Percentiles rank a stretch among this genome's conserved stretches.
These are phyloP conservation scores for Tangara arthus DNA, from an alignment of 2,797 vertebrate species.

Conservation along the genomic window DNA sequence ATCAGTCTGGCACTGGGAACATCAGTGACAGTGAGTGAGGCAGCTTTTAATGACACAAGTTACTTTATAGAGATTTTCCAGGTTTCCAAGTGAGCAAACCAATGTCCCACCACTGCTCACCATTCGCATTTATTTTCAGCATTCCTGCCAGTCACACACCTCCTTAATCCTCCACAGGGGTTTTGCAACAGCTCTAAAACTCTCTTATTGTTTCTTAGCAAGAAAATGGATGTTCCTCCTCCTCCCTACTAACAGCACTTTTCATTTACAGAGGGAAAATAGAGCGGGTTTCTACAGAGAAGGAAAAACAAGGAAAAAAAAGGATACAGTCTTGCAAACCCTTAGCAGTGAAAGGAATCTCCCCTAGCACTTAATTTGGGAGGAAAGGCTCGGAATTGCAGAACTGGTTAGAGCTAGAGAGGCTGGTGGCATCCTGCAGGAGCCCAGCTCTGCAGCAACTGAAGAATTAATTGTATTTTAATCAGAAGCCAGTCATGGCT, in stretches of 20 bases:
- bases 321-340: neutral
- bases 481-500: neutral
- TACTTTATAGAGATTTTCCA: accelerated
- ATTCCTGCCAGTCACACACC: neutral
- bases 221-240: neutral
- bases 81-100: neutral
- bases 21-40: neutral
- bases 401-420: neutral
- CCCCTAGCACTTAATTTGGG: neutral
- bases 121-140: neutral
- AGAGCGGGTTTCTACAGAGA: neutral
- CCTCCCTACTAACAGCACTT: neutral
- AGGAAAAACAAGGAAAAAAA: neutral
- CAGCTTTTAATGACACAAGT: neutral
- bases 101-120: neutral
- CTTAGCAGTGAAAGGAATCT: neutral
- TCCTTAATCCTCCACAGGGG: neutral
- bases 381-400: neutral
- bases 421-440: neutral
- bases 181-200: neutral
- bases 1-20: neutral
- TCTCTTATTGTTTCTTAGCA: neutral
- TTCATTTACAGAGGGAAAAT: neutral
- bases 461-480: neutral
- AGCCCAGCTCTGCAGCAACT: neutral